Evolutionary conservation across 2,888 invertebrate species (phyloP), one percentile per base, ranked within the genome.

Genomic region (Mamestra brassicae): DNA sequence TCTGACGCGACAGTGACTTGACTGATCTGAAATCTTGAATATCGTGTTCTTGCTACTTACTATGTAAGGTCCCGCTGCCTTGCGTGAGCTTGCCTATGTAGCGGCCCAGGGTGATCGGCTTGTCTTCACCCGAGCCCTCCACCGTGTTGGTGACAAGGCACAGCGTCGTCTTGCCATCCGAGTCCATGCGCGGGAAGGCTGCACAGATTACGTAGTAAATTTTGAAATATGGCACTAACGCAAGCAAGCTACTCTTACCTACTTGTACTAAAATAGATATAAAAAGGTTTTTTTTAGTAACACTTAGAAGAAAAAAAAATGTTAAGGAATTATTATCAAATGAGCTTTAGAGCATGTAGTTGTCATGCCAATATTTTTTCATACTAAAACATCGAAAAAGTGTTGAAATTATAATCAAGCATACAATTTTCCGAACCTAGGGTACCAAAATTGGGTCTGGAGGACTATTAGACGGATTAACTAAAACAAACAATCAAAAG

Each of bases 81-180:
- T 98, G 98, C 8, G 97, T 97, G 55, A 99, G 96, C 92, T 98
- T 99, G 4, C 99, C 99, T 64, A 98, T 97, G 79, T 98, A 95
- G 82, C 98, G 97, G 0, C 98, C 98, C 8, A 99, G 97, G 3
- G 98, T 98, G 4, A 99, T 97, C 0, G 99, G 98, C 67, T 98
- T 97, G 17, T 97, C 97, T 36, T 97, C 97, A 68, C 97, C 90
- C 0, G 97, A 97, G 15, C 98, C 89, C n/a, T 97, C 97, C 55
- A 98, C 98, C 8, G 93, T 88, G 85, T 87, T 83, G 1, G 94
- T 92, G 76, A 99, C 97, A 74, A 99, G 97, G 87, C 98, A 98
- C 38, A 99, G 94, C 47, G 99, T 98, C 0, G 99, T 99, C 57
- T 98, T 98, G 36, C 99, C 99, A 88, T 99, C 99, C 58, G 98